phyloP scores from a whole-genome alignment of 2,888 invertebrate species.

The Zootermopsis nevadensis region DNA sequence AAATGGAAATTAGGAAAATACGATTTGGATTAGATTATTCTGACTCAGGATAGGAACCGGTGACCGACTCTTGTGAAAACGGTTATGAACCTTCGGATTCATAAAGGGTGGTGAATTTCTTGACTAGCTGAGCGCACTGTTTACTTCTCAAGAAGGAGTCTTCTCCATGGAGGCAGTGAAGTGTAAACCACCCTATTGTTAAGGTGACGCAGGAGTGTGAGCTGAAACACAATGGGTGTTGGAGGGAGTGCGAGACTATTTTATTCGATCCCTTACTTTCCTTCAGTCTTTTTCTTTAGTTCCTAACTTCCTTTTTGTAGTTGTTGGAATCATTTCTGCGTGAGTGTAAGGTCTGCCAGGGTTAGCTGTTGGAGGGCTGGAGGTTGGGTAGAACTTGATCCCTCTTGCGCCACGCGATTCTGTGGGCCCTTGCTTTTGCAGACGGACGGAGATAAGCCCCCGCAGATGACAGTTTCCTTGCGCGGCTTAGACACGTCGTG shows the following conservation, averaged over 20 bases:
- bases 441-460: slow-evolving; percentile 17
- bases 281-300: slow-evolving; percentile 8
- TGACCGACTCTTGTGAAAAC: too few relatives aligned
- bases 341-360: slow-evolving; percentile 3
- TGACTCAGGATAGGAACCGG: too few relatives aligned
- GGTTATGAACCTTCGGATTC: too few relatives aligned
- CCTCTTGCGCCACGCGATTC: slow-evolving; percentile 22
- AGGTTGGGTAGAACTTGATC: not conserved
- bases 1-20: too few relatives aligned
- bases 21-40: too few relatives aligned
- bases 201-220: not conserved
- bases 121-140: too few relatives aligned
- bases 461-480: slow-evolving; percentile 35
- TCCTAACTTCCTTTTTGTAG: slow-evolving; percentile 30
- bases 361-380: not conserved
- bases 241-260: not conserved
- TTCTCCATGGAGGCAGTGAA: not conserved
- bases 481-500: slow-evolving; percentile 12
- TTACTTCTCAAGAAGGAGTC: too few relatives aligned
- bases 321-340: slow-evolving; percentile 31
- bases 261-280: slow-evolving; percentile 3
- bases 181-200: not conserved
- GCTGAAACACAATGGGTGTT: not conserved
- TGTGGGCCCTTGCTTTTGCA: slow-evolving; percentile 9
- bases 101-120: too few relatives aligned